Conservation (phyloP, 2,888 invertebrate species). For the Thecocarcelia acutangulata region DNA sequence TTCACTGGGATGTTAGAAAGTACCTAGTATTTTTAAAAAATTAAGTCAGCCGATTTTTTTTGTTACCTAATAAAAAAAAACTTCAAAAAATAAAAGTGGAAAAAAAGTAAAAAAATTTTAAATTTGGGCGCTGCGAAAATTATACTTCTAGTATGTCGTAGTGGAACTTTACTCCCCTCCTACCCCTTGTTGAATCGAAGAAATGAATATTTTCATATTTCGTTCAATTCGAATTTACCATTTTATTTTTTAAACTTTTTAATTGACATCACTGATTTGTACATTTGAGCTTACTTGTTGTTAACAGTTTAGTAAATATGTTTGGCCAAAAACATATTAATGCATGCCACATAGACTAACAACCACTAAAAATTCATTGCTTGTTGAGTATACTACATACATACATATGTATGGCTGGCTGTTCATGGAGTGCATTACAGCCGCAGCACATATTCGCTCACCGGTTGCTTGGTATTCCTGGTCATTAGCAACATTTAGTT, state of each 20-base stretch:
- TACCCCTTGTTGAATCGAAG: too few relatives aligned
- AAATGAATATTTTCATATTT: too few relatives aligned
- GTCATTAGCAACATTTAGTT: conserved; percentile 58
- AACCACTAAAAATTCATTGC: conserved; percentile 41
- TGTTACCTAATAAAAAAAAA: too few relatives aligned
- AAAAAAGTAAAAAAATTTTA: too few relatives aligned
- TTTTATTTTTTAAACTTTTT: neutral
- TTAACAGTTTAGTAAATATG: conserved; percentile 27
- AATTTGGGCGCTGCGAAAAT: too few relatives aligned
- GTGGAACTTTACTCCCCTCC: too few relatives aligned
- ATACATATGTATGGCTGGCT: conserved; percentile 12
- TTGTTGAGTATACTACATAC: conserved; percentile 15
- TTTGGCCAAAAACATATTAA: conserved; percentile 45
- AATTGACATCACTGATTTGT: conserved; percentile 33
- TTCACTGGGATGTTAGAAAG: too few relatives aligned
- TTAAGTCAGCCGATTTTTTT: too few relatives aligned
- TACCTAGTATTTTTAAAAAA: too few relatives aligned
- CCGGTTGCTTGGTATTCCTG: conserved; percentile 64
- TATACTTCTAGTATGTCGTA: too few relatives aligned
- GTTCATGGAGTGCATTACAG: conserved; percentile 56
- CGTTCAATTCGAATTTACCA: neutral
- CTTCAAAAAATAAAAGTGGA: too few relatives aligned
- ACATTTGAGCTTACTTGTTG: neutral
- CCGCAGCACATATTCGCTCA: conserved; percentile 42
- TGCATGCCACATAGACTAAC: conserved; percentile 17